Percentiles rank a stretch among this genome's conserved stretches.
Evolutionary conservation across 2,113 vertebrate species (phyloP).

Genomic region (Psittacus erithacus): DNA sequence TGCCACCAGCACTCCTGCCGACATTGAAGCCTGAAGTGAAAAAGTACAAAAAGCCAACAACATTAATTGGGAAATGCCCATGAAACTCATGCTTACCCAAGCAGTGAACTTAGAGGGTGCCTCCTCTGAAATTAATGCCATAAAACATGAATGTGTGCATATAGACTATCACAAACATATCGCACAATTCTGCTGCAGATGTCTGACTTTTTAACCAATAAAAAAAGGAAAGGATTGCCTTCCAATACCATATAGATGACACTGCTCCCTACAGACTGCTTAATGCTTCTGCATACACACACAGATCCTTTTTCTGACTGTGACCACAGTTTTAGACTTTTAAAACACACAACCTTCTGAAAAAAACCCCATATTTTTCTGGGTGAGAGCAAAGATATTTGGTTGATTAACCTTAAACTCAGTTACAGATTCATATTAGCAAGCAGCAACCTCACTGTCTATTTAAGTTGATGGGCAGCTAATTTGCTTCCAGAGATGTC

Average conservation of each 20-base stretch:
- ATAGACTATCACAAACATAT: neutral
- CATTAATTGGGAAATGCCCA: neutral
- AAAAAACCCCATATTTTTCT: neutral
- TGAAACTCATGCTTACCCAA: neutral
- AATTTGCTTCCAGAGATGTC: neutral
- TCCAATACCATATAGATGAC: neutral
- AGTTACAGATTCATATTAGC: neutral
- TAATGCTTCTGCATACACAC: neutral
- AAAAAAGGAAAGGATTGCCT: neutral
- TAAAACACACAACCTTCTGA: neutral
- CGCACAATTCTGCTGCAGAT: neutral
- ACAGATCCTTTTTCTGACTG: neutral
- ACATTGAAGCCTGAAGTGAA: slow-evolving; percentile 89
- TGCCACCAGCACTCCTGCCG: slow-evolving; percentile 91
- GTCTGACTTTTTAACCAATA: neutral
- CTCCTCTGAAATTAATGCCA: neutral
- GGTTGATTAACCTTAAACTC: neutral
- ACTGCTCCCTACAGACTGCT: neutral
- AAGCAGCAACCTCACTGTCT: neutral
- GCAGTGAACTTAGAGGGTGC: neutral
- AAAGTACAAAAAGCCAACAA: neutral
- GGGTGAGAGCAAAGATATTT: neutral
- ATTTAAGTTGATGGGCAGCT: neutral
- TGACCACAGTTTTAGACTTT: neutral
- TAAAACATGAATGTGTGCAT: neutral